phyloP scores from a whole-genome alignment of 2,113 vertebrate species.

The Strix uralensis region DNA sequence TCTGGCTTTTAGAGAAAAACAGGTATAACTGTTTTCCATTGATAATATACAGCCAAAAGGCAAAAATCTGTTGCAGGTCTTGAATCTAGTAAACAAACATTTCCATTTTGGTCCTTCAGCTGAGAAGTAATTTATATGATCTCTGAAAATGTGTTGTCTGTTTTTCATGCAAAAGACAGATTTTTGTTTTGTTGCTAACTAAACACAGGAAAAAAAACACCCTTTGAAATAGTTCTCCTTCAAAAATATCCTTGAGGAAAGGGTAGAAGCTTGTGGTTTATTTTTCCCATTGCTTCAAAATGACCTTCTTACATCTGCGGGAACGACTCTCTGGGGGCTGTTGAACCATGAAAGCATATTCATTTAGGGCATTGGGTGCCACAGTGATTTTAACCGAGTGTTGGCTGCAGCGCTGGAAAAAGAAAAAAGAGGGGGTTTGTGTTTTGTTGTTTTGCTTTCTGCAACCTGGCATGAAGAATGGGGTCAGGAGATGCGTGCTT shows the following conservation, averaged over 20 bases:
- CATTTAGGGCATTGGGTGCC: slow-evolving; percentile 41
- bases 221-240: slow-evolving; percentile 33
- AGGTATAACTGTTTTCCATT: background rate
- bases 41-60: slow-evolving; percentile 18
- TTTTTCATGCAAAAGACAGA: background rate
- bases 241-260: slow-evolving; percentile 49
- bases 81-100: slow-evolving; percentile 9
- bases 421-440: slow-evolving; percentile 32
- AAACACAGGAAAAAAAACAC: background rate
- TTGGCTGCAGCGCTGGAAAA: slow-evolving; percentile 24
- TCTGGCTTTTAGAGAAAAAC: background rate
- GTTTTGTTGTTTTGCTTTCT: slow-evolving; percentile 50
- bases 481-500: slow-evolving; percentile 49
- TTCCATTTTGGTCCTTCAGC: background rate
- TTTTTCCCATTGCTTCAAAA: slow-evolving; percentile 52
- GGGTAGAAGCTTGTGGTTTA: slow-evolving; percentile 32
- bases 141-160: slow-evolving; percentile 28
- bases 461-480: slow-evolving; percentile 46
- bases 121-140: slow-evolving; percentile 21
- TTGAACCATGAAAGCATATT: slow-evolving; percentile 43
- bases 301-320: slow-evolving; percentile 40
- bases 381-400: background rate
- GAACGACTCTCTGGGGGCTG: slow-evolving; percentile 20
- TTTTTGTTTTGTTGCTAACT: slow-evolving; percentile 32
- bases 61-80: slow-evolving; percentile 9